These are phyloP conservation scores for Isaurus tuberculatus DNA, from an alignment of 92 coral and sea anemone genomes.

Conservation along the genomic window DNA sequence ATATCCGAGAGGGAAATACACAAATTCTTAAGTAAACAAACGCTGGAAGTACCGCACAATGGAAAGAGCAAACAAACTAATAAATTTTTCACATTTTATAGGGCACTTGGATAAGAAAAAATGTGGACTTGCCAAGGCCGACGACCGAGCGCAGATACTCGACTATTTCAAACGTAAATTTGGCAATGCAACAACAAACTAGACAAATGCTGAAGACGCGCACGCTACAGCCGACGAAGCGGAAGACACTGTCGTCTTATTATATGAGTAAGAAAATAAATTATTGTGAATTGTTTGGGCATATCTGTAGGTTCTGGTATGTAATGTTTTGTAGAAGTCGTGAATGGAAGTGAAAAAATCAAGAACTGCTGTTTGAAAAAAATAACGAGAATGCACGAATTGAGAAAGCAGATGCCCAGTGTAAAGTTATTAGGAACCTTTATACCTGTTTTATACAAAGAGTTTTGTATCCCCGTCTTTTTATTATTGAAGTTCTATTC, in stretches of 20 bases:
- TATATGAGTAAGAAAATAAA: conserved; percentile 3
- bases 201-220: conserved; percentile 9
- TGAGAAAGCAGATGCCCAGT: conserved; percentile 12
- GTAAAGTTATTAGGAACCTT: conserved; percentile 2
- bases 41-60: background rate
- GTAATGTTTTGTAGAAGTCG: conserved; percentile 10
- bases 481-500: conserved; percentile 21
- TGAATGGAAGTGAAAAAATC: conserved; percentile 3
- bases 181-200: conserved; percentile 8
- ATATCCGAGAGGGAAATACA: conserved; percentile 11
- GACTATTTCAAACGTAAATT: conserved; percentile 6
- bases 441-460: conserved; percentile 9
- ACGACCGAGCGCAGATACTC: conserved; percentile 10
- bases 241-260: conserved; percentile 8
- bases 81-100: conserved; percentile 6
- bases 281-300: conserved; percentile 1
- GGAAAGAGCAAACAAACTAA: conserved; percentile 10
- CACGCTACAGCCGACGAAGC: conserved; percentile 14
- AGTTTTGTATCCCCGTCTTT: conserved; percentile 10
- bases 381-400: conserved; percentile 3
- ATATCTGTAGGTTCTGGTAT: conserved; percentile 10
- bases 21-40: background rate
- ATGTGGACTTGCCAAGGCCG: conserved; percentile 10
- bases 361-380: conserved; percentile 9
- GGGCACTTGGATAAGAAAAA: conserved; percentile 11